Evolutionary conservation across 2,888 invertebrate genomes (phyloP).

Genomic region (Morpho achilles): DNA sequence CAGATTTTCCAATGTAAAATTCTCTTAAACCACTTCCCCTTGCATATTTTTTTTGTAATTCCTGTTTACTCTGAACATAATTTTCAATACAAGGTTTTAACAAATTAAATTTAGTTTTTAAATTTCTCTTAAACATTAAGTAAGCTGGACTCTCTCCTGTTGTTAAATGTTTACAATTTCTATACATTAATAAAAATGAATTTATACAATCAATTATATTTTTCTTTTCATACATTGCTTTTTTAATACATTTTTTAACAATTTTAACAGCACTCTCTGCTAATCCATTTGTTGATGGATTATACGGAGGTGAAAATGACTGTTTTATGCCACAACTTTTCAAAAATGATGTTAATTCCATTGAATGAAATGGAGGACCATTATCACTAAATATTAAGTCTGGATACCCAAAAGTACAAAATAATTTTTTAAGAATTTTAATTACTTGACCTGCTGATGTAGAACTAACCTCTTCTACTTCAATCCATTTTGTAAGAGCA

Average conservation of each 20-base stretch:
- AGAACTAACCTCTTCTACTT: constrained; percentile 3
- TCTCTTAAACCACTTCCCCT: background rate
- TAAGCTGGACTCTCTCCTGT: background rate
- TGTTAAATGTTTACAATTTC: background rate
- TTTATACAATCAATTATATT: background rate
- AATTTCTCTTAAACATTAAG: background rate
- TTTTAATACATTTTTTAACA: background rate
- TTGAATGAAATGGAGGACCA: background rate
- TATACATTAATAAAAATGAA: background rate
- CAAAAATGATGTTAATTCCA: background rate
- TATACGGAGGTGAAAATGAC: constrained; percentile 3
- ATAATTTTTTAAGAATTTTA: constrained; percentile 4
- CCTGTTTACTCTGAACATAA: background rate
- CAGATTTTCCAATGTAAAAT: background rate
- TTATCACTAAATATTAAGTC: background rate
- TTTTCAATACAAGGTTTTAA: background rate
- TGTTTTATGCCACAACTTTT: constrained; percentile 3
- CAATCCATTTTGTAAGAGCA: constrained; percentile 7
- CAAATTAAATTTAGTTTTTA: background rate
- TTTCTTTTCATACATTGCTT: background rate
- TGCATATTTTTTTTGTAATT: background rate
- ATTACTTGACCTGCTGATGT: constrained; percentile 1
- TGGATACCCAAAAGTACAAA: background rate
- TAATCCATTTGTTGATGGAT: background rate
- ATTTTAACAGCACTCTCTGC: constrained; percentile 1